Percentiles rank a stretch among this genome's conserved stretches.
phyloP scores from a whole-genome alignment of 2,113 vertebrate genomes.

The Corvus cornix region DNA sequence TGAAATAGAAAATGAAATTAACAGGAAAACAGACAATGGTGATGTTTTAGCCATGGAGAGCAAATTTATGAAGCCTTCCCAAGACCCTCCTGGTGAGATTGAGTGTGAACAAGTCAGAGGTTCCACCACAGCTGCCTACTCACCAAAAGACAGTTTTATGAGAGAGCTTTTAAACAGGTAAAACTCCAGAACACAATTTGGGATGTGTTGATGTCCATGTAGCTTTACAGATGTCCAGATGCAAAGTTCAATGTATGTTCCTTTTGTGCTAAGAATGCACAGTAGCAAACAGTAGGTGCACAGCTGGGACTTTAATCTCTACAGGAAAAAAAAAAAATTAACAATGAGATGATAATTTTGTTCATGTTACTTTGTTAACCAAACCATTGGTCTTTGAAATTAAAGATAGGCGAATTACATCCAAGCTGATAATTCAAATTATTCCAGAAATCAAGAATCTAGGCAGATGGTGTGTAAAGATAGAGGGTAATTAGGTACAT shows the following conservation, averaged over 20 bases:
- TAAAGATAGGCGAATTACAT: constrained; percentile 61
- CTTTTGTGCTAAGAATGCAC: neutral
- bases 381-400: constrained; percentile 72
- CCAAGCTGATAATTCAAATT: constrained; percentile 58
- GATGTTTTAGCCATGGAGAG: constrained; percentile 61
- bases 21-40: constrained; percentile 42
- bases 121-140: constrained; percentile 53
- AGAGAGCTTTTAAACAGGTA: constrained; percentile 89
- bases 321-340: neutral
- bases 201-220: neutral
- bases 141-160: constrained; percentile 83
- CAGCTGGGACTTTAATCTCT: constrained; percentile 25
- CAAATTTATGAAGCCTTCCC: constrained; percentile 37
- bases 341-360: constrained; percentile 59
- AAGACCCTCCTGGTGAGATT: neutral
- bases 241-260: neutral
- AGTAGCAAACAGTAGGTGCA: neutral
- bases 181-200: neutral
- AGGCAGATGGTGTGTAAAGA: constrained; percentile 48
- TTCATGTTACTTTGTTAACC: constrained; percentile 60
- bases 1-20: constrained; percentile 72
- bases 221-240: neutral
- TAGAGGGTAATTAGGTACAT: constrained; percentile 31
- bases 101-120: constrained; percentile 48
- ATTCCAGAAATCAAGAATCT: constrained; percentile 29